Evolutionary conservation across 2,113 vertebrate species (phyloP).

Genomic region (Cyanoderma ruficeps): DNA sequence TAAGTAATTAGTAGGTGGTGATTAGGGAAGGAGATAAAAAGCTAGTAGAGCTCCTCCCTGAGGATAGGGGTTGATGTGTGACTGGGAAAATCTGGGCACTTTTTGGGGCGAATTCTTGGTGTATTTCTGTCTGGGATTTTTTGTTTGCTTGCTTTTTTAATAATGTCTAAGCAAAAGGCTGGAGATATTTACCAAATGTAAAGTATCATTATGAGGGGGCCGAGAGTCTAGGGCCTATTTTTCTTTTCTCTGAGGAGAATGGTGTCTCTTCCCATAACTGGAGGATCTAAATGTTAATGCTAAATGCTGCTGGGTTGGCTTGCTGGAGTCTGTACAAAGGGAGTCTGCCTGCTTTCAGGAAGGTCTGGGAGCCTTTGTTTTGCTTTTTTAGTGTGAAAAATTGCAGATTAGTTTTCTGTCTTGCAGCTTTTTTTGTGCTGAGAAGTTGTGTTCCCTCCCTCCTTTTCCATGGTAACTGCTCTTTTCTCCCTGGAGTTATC

Average conservation of each 20-base stretch:
- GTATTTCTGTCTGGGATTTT: not conserved
- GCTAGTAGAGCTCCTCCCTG: rapidly evolving
- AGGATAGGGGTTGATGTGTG: rapidly evolving
- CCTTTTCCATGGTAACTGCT: rapidly evolving
- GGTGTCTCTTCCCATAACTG: rapidly evolving
- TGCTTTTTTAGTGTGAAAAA: not conserved
- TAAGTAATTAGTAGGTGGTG: not conserved
- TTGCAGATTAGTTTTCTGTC: rapidly evolving
- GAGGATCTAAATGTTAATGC: not conserved
- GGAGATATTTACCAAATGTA: rapidly evolving
- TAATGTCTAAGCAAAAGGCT: rapidly evolving
- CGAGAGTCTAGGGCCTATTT: rapidly evolving
- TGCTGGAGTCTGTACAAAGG: rapidly evolving
- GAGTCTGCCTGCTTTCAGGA: not conserved
- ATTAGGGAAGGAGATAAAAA: not conserved
- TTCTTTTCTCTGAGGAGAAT: rapidly evolving
- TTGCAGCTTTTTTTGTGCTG: not conserved
- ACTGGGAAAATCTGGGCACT: rapidly evolving
- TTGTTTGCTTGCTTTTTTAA: not conserved
- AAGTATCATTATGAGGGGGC: rapidly evolving
- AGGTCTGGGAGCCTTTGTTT: not conserved
- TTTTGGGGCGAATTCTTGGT: rapidly evolving
- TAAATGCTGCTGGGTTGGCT: not conserved
- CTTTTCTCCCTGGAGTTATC: not conserved
- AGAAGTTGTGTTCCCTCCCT: not conserved